Percentiles rank a stretch among this genome's conserved stretches.
phyloP scores from a whole-genome alignment of 2,113 vertebrate species.

The Dicrurus megarhynchus region DNA sequence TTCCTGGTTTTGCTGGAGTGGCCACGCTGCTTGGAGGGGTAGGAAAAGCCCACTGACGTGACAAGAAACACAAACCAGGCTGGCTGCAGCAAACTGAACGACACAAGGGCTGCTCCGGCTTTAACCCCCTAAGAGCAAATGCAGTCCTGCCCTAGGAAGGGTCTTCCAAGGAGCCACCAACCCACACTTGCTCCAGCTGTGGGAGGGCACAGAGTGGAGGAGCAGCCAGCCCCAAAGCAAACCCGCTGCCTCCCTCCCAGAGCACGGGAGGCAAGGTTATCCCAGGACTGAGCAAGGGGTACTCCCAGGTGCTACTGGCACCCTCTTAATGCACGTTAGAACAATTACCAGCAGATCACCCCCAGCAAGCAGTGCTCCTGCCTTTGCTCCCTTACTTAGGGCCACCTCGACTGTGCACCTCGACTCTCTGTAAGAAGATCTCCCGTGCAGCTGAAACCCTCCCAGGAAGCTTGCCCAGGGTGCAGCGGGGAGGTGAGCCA shows the following conservation, averaged over 20 bases:
- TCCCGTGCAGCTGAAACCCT: not conserved
- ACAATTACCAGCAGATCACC: not conserved
- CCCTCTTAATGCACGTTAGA: not conserved
- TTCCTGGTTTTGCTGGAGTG: not conserved
- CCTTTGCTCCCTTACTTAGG: not conserved
- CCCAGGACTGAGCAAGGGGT: rapidly evolving
- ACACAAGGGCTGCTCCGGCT: not conserved
- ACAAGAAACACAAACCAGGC: not conserved
- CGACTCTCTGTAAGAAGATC: not conserved
- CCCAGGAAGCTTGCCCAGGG: not conserved
- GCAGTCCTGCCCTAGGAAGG: not conserved
- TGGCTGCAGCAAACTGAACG: not conserved
- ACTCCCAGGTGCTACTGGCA: not conserved
- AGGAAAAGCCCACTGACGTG: not conserved
- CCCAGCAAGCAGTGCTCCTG: not conserved
- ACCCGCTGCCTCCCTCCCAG: not conserved
- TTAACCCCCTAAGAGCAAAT: rapidly evolving
- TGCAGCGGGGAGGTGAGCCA: not conserved
- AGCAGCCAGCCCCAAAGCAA: not conserved
- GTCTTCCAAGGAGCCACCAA: not conserved
- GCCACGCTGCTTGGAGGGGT: not conserved
- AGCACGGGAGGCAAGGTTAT: not conserved
- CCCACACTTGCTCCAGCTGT: rapidly evolving
- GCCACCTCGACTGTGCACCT: not conserved
- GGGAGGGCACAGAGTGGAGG: rapidly evolving